These are phyloP conservation scores for Tachycineta bicolor DNA, from an alignment of 2,113 vertebrate species.

Conservation along the genomic window DNA sequence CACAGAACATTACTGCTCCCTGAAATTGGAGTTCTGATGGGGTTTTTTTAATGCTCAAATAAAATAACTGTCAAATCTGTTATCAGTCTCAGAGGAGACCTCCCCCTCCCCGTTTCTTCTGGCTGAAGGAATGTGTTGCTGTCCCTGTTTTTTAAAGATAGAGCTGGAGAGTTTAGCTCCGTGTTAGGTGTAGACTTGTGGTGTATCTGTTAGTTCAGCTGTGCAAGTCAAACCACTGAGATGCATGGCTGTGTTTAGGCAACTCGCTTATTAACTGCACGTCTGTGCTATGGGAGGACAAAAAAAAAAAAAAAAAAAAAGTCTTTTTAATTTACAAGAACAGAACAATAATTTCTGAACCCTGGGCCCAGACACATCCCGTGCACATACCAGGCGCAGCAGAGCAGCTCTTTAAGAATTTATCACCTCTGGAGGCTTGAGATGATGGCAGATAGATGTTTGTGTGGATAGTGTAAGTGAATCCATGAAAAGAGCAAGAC, in stretches of 20 bases:
- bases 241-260: neutral
- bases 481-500: neutral
- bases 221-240: neutral
- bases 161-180: neutral
- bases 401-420: neutral
- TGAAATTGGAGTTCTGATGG: conserved; percentile 12
- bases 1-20: neutral
- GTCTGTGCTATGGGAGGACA: neutral
- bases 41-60: neutral
- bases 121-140: neutral
- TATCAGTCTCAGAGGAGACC: neutral
- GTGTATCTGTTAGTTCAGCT: neutral
- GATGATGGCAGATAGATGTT: neutral
- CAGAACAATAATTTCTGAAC: neutral
- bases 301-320: neutral
- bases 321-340: neutral
- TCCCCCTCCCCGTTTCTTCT: neutral
- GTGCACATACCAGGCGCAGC: rapidly evolving
- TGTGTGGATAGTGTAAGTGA: neutral
- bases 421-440: neutral
- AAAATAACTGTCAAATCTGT: conserved; percentile 4
- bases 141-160: neutral
- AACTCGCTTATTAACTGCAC: neutral
- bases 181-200: neutral
- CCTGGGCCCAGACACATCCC: neutral